Conservation (phyloP, 2,797 vertebrate genomes). For the Arnoldichthys spilopterus region DNA sequence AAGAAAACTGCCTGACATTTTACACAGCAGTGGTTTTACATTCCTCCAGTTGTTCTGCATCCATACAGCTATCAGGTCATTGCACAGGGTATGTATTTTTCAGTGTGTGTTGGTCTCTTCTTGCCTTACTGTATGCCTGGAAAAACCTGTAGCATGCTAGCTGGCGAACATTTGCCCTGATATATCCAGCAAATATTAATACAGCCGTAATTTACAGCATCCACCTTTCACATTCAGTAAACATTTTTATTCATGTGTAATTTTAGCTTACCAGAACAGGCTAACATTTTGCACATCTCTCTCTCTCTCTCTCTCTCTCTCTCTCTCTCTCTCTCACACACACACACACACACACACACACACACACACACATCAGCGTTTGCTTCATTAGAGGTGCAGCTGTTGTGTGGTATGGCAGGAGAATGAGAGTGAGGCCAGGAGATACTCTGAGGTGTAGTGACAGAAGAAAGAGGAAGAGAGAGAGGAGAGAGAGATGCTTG, state of each 20-base stretch:
- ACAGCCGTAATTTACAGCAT: background rate
- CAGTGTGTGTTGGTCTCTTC: background rate
- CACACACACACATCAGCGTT: no score
- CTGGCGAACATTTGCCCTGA: background rate
- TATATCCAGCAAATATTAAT: background rate
- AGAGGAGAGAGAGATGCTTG: slow-evolving; percentile 27
- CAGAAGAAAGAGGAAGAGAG: slow-evolving; percentile 41
- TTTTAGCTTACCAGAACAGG: background rate
- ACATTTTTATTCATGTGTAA: background rate
- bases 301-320: slow-evolving; percentile 24
- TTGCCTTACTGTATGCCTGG: background rate
- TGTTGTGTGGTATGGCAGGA: slow-evolving; percentile 47
- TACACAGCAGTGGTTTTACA: background rate
- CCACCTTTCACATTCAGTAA: background rate
- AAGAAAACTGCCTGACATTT: slow-evolving; percentile 3
- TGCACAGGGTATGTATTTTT: no score
- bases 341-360: no score
- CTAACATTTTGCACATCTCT: background rate
- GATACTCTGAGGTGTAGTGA: slow-evolving; percentile 45
- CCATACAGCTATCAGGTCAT: slow-evolving; percentile 5
- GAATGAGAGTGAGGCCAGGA: slow-evolving; percentile 42
- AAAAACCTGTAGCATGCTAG: background rate
- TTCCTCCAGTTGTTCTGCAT: slow-evolving; percentile 16
- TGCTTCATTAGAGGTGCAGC: slow-evolving; percentile 58
- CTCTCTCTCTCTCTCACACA: background rate